phyloP scores from a whole-genome alignment of 2,888 invertebrate genomes.

The Smittia sp. region DNA sequence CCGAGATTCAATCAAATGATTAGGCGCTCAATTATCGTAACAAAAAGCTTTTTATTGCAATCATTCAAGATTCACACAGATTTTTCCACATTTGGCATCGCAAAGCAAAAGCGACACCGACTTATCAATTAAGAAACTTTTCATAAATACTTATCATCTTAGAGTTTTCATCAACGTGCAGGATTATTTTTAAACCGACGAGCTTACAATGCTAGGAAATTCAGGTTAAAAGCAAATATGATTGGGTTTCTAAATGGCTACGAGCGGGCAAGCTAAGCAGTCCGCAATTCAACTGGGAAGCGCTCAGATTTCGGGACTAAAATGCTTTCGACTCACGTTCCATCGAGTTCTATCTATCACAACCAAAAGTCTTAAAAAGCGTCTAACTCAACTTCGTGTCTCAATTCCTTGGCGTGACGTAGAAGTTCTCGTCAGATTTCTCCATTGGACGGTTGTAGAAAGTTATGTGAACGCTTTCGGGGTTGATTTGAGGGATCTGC shows the following conservation, averaged over 20 bases:
- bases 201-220: background rate
- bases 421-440: conserved; percentile 13
- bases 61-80: background rate
- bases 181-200: conserved; percentile 1
- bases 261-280: background rate
- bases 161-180: no score
- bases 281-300: background rate
- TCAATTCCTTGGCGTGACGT: background rate
- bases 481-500: conserved; percentile 35
- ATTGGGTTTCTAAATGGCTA: conserved; percentile 12
- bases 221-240: background rate
- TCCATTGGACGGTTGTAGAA: conserved; percentile 37
- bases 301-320: background rate
- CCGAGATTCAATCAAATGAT: background rate
- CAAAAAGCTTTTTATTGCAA: background rate
- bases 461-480: conserved; percentile 34
- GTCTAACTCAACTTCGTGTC: background rate
- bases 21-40: background rate
- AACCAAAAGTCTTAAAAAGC: conserved; percentile 37
- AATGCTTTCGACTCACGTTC: conserved; percentile 10
- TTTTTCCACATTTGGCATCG: no score
- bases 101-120: background rate
- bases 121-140: background rate
- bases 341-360: conserved; percentile 25
- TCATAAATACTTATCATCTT: conserved; percentile 28